Evolutionary conservation across 2,113 vertebrate genomes (phyloP).

Genomic region (Neolamprologus kungweensis): DNA sequence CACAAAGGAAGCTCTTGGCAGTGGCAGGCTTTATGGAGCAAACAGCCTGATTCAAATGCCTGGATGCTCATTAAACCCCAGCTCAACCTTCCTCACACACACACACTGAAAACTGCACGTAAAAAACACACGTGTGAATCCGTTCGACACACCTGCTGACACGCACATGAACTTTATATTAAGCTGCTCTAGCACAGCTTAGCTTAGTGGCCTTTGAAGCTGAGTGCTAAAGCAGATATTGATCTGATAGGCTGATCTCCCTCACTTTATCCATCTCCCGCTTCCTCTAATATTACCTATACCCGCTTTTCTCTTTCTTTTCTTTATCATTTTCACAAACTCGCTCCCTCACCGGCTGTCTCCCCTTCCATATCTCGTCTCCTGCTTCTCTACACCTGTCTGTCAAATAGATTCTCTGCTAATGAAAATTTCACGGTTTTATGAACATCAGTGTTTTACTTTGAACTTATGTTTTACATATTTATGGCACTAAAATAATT

Average conservation of each 20-base stretch:
- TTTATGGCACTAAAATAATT: background rate
- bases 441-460: background rate
- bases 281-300: background rate
- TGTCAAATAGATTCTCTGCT: background rate
- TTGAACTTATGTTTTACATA: background rate
- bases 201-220: slow-evolving; percentile 18
- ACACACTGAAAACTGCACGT: background rate
- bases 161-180: background rate
- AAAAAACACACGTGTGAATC: background rate
- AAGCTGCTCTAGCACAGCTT: background rate
- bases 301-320: background rate
- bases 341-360: background rate
- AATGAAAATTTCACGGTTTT: background rate
- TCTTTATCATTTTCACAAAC: background rate
- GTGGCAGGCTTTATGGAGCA: slow-evolving; percentile 4
- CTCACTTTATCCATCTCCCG: background rate
- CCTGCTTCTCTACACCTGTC: background rate
- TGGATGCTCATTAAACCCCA: slow-evolving; percentile 19
- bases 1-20: slow-evolving; percentile 10
- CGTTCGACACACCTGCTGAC: background rate
- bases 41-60: slow-evolving; percentile 14
- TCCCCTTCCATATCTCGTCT: background rate
- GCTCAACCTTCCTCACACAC: background rate
- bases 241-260: slow-evolving; percentile 10
- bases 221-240: slow-evolving; percentile 14